These are phyloP conservation scores for Limulus polyphemus DNA, from an alignment of 2,888 invertebrate species.

Conservation along the genomic window DNA sequence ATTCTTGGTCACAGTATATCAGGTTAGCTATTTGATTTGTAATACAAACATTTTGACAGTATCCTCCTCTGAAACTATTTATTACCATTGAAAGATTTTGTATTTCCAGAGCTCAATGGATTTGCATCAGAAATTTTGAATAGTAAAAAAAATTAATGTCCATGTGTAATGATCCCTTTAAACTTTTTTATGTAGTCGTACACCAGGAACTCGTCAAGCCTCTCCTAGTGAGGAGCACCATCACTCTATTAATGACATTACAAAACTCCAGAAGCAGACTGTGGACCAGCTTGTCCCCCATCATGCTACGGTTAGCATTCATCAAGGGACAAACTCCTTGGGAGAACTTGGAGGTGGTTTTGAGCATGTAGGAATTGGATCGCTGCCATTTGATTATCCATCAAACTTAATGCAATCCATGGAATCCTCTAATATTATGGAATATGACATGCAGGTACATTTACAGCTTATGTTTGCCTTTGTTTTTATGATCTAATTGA, in stretches of 20 bases:
- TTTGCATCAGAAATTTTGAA: too few species aligned
- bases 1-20: too few species aligned
- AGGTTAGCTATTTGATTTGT: too few species aligned
- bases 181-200: conserved; percentile 3
- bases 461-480: too few species aligned
- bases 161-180: too few species aligned
- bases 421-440: conserved; percentile 38
- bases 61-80: too few species aligned
- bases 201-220: conserved; percentile 64
- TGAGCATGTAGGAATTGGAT: conserved; percentile 36
- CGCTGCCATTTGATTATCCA: conserved; percentile 35
- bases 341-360: conserved; percentile 34
- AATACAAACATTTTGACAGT: too few species aligned
- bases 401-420: conserved; percentile 36
- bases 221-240: conserved; percentile 79
- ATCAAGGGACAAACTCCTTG: conserved; percentile 26
- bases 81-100: too few species aligned
- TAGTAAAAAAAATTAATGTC: too few species aligned
- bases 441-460: conserved; percentile 35
- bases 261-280: conserved; percentile 13
- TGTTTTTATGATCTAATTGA: too few species aligned
- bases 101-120: too few species aligned
- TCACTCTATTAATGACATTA: conserved; percentile 26
- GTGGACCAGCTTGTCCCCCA: conserved; percentile 32
- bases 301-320: conserved; percentile 34